phyloP scores from a whole-genome alignment of 2,113 vertebrate species.

The Sander lucioperca region DNA sequence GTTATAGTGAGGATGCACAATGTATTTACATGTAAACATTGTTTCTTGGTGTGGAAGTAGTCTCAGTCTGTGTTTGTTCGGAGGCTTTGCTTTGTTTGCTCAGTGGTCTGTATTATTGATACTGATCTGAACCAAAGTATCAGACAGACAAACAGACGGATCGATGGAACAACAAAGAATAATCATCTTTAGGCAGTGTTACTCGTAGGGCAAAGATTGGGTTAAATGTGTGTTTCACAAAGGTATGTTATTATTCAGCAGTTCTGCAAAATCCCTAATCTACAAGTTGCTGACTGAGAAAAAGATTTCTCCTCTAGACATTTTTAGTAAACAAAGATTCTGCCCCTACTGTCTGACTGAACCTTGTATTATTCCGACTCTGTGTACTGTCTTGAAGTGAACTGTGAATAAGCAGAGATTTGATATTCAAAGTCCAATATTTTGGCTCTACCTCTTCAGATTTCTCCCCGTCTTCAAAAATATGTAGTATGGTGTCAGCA shows the following conservation, averaged over 20 bases:
- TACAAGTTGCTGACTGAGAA: not conserved
- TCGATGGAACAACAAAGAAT: not conserved
- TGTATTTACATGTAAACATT: not conserved
- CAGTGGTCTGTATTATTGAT: not conserved
- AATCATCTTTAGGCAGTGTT: not conserved
- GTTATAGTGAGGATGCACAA: not conserved
- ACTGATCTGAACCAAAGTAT: not conserved
- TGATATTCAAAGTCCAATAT: not conserved
- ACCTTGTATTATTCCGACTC: not conserved
- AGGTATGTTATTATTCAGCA: not conserved
- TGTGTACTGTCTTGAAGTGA: not conserved
- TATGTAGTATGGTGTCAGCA: not conserved
- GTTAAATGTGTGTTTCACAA: not conserved
- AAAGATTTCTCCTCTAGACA: not conserved
- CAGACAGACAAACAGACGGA: not conserved
- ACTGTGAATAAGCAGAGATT: not conserved
- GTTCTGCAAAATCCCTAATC: not conserved
- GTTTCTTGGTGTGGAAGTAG: not conserved
- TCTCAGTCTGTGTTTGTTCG: not conserved
- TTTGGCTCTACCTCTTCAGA: not conserved
- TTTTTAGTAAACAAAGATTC: not conserved
- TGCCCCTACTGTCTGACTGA: not conserved
- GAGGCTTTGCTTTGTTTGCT: constrained; percentile 9
- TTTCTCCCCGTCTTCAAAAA: not conserved
- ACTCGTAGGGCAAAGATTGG: not conserved